Conservation (phyloP, 2,888 invertebrate genomes). For the Iphiclides podalirius region DNA sequence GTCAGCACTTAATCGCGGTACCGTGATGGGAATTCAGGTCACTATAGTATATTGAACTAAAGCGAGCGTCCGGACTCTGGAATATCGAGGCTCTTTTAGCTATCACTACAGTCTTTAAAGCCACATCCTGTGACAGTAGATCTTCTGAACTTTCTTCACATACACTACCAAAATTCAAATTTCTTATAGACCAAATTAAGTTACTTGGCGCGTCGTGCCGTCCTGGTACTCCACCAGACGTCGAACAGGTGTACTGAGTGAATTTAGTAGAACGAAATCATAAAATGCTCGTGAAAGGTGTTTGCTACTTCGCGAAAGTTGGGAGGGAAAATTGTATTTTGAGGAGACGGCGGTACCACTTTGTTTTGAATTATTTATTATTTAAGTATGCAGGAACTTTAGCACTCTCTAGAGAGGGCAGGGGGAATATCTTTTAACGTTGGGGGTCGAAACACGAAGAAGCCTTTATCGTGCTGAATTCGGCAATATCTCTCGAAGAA, state of each 20-base stretch:
- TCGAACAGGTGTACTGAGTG: conserved; percentile 5
- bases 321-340: conserved; percentile 11
- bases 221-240: neutral
- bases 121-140: no score
- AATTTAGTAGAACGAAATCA: conserved; percentile 7
- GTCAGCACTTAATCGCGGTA: no score
- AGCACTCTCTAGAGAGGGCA: neutral
- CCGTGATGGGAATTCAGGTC: no score
- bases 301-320: conserved; percentile 6
- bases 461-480: no score
- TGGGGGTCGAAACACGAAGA: neutral
- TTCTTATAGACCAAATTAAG: no score
- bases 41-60: no score
- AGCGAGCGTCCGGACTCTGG: no score
- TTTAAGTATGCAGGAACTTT: conserved; percentile 9
- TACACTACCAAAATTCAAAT: no score
- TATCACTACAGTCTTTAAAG: no score
- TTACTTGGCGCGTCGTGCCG: neutral
- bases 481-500: no score
- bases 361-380: conserved; percentile 21
- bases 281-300: neutral
- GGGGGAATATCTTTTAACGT: neutral
- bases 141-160: no score
- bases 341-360: conserved; percentile 10
- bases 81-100: no score